Evolutionary conservation across 2,888 invertebrate genomes (phyloP), one percentile per base, ranked within the genome.

Genomic region (Mesoligia furuncula): DNA sequence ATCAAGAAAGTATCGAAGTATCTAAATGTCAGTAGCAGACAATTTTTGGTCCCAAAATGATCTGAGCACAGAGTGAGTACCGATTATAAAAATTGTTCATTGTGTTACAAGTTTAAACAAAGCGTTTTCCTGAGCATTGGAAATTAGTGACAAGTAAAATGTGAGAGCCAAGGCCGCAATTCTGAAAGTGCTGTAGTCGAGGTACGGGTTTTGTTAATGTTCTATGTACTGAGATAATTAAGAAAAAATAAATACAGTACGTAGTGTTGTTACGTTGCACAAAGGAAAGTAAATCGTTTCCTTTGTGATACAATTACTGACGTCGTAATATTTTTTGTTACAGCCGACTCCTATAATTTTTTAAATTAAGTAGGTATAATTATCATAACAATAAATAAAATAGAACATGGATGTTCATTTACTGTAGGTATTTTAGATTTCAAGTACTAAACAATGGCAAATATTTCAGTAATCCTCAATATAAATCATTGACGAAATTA

Each of bases 1-100:
- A 66, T 66, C 59, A 83, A 77, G 65, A 67, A 48, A 48, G 1
- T 39, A 45, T 54, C 36, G 17, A 68, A 62, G 36, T 31, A 77
- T 59, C 3, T 48, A 79, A 20, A 51, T 79, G 79, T 67, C 83
- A 27, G 39, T 64, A 79, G n/a, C 65, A 42, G 83, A 67, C 9
- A 82, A 45, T 17, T 81, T 45, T 81, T 75, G 83, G 83, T 36
- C 31, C 13, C 59, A 67, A 64, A 77, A 64, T 51, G 31, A 64
- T 75, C 48, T 65, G 83, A 75, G 20, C 75, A 83, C 65, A 15
- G 78, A 65, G 77, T 79, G 82, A 83, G 77, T 77, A 66, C 17
- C 13, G 17, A 66, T 17, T 42, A 48, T 11, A 20, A 20, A 42
- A 20, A 17, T 39, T 39, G 4, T 73, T 61, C n/a, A 51, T 81